Conservation (phyloP, 2,797 vertebrate species). For the Coreius guichenoti region DNA sequence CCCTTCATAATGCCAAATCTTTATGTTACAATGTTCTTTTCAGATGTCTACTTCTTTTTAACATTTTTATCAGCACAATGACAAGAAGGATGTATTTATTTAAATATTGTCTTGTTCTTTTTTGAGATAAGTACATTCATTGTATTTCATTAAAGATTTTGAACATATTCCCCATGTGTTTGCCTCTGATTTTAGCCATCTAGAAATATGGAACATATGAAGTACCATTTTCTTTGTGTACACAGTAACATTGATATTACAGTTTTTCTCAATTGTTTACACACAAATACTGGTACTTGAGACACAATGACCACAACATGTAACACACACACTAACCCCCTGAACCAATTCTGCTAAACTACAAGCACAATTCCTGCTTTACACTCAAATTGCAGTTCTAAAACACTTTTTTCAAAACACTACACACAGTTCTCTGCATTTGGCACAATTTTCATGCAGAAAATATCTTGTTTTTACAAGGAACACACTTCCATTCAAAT, state of each 20-base stretch:
- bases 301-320: too few species aligned
- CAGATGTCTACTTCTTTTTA: slow-evolving; percentile 14
- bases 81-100: slow-evolving; percentile 56
- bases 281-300: too few species aligned
- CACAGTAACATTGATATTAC: not conserved
- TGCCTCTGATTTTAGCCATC: not conserved
- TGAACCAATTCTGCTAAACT: too few species aligned
- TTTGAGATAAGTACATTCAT: slow-evolving; percentile 4
- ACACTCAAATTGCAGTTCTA: too few species aligned
- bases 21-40: slow-evolving; percentile 27
- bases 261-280: too few species aligned
- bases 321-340: too few species aligned
- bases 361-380: too few species aligned
- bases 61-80: slow-evolving; percentile 16
- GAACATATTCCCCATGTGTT: not conserved
- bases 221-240: not conserved
- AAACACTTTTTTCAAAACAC: too few species aligned
- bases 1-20: slow-evolving; percentile 4
- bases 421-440: too few species aligned
- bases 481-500: too few species aligned
- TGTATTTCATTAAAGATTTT: slow-evolving; percentile 46
- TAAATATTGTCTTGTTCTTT: slow-evolving; percentile 27
- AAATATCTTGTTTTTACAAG: too few species aligned
- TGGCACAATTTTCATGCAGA: too few species aligned
- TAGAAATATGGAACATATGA: not conserved